phyloP scores from a whole-genome alignment of 53 echinoderm and acorn worm species.

The Temnopleurus reevesii region DNA sequence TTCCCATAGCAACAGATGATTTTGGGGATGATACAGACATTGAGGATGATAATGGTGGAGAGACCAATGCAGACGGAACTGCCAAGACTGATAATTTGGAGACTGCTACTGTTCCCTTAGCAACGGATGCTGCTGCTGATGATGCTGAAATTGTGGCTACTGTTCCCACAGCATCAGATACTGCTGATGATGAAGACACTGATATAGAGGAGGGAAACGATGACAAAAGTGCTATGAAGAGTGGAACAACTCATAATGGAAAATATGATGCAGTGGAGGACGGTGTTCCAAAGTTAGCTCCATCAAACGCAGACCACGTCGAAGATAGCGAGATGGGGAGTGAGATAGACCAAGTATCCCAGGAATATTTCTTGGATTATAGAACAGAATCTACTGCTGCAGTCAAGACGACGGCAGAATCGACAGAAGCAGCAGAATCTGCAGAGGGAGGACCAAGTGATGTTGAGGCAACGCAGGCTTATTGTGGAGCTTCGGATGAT shows the following conservation, averaged over 20 bases:
- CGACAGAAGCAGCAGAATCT: not conserved
- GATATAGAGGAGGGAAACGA: conserved; percentile 26
- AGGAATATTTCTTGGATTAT: conserved; percentile 12
- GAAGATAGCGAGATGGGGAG: conserved; percentile 16
- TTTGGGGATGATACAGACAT: conserved; percentile 23
- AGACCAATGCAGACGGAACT: not conserved
- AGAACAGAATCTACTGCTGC: not conserved
- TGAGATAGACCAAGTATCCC: not conserved
- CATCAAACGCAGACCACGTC: not conserved
- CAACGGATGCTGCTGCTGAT: not conserved
- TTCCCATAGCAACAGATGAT: not conserved
- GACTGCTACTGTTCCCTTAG: conserved; percentile 8
- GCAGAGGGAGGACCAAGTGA: not conserved
- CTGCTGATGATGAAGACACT: conserved; percentile 35
- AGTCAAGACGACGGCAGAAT: no score
- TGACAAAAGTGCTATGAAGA: not conserved
- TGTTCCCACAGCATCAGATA: not conserved
- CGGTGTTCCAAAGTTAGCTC: not conserved
- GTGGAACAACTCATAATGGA: not conserved
- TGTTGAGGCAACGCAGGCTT: conserved; percentile 43
- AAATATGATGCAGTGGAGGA: not conserved
- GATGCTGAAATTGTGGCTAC: conserved; percentile 11
- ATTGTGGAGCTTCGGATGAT: not conserved
- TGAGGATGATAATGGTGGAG: conserved; percentile 15
- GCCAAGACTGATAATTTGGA: not conserved